These are phyloP conservation scores for Trinectes maculatus DNA, from an alignment of 2,113 vertebrate genomes.

Conservation along the genomic window DNA sequence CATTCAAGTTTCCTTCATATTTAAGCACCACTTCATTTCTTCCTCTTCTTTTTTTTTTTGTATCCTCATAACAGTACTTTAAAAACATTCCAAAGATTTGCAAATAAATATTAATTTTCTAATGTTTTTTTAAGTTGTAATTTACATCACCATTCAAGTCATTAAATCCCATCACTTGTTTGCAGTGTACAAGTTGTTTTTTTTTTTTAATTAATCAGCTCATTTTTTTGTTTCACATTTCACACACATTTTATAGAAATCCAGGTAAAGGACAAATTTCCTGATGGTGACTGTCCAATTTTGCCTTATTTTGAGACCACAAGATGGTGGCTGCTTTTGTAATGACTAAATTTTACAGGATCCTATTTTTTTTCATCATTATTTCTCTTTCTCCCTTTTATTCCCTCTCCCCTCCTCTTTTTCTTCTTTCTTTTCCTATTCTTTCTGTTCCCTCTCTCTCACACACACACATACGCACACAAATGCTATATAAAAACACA, in stretches of 20 bases:
- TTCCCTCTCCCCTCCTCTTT: slow-evolving; percentile 19
- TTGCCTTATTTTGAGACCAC: slow-evolving; percentile 67
- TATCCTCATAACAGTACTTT: slow-evolving; percentile 58
- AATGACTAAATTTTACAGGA: slow-evolving; percentile 63
- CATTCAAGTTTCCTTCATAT: slow-evolving; percentile 61
- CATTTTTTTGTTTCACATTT: slow-evolving; percentile 47
- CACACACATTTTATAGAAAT: slow-evolving; percentile 52
- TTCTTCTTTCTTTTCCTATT: no score
- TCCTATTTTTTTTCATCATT: slow-evolving; percentile 57
- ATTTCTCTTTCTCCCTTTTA: slow-evolving; percentile 34
- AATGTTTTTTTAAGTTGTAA: slow-evolving; percentile 48
- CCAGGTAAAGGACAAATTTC: slow-evolving; percentile 58
- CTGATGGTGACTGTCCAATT: slow-evolving; percentile 59
- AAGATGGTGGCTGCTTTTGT: slow-evolving; percentile 67
- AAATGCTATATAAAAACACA: slow-evolving; percentile 79
- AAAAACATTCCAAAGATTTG: slow-evolving; percentile 72
- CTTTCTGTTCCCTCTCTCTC: no score
- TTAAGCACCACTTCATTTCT: slow-evolving; percentile 47
- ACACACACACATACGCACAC: slow-evolving; percentile 52
- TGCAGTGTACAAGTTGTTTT: slow-evolving; percentile 61
- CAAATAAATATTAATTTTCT: slow-evolving; percentile 65
- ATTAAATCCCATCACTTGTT: slow-evolving; percentile 57
- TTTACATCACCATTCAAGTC: slow-evolving; percentile 66
- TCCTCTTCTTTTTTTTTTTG: slow-evolving; percentile 16
- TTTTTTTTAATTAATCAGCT: slow-evolving; percentile 51